These are phyloP conservation scores for Phocides pigmalion DNA, from an alignment of 1,140 invertebrate species.

Conservation along the genomic window DNA sequence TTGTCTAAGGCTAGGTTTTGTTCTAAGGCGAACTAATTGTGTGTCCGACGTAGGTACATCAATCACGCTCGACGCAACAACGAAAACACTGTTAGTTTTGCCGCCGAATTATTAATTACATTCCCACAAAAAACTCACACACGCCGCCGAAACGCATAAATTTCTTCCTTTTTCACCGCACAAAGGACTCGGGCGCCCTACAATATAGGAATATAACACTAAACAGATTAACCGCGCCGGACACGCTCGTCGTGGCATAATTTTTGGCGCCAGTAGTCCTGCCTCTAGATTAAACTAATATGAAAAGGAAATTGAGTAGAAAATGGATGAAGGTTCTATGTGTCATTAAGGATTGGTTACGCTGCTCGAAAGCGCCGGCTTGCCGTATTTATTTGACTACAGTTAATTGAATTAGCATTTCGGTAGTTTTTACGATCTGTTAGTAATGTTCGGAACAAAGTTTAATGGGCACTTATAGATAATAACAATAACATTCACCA, in stretches of 20 bases:
- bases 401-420: constrained; percentile 81
- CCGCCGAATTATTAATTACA: constrained; percentile 85
- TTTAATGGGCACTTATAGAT: constrained; percentile 67
- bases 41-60: constrained; percentile 62
- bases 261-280: constrained; percentile 83
- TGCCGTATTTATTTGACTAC: constrained; percentile 77
- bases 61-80: constrained; percentile 69
- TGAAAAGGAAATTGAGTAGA: constrained; percentile 83
- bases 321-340: constrained; percentile 77
- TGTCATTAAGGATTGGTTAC: constrained; percentile 81
- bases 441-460: constrained; percentile 72
- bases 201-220: constrained; percentile 67
- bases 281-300: constrained; percentile 83
- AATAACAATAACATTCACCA: constrained; percentile 74
- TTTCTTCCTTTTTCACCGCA: constrained; percentile 82
- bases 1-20: constrained; percentile 31
- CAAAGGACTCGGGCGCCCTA: constrained; percentile 73
- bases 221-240: constrained; percentile 78
- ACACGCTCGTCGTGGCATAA: constrained; percentile 79
- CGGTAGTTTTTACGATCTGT: constrained; percentile 74
- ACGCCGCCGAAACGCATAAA: constrained; percentile 80
- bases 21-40: constrained; percentile 57
- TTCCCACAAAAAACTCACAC: constrained; percentile 81
- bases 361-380: constrained; percentile 60
- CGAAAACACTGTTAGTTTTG: constrained; percentile 85